These are phyloP conservation scores for Euplexia lucipara DNA, from an alignment of 2,888 invertebrate genomes.

Conservation along the genomic window DNA sequence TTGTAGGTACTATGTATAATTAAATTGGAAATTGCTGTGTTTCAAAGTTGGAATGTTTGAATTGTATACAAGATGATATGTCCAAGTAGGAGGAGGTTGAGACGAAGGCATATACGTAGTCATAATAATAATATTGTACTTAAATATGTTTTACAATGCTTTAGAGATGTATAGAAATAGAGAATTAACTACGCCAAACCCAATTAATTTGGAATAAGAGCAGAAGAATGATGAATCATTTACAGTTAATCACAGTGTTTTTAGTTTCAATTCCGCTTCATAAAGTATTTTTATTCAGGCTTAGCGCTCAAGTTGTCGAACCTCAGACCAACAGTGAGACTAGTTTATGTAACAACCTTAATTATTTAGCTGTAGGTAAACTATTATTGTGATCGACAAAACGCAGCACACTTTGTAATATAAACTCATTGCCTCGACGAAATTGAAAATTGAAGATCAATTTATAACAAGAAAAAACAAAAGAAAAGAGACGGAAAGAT, in stretches of 20 bases:
- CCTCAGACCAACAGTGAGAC: conserved; percentile 32
- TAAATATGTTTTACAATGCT: too few relatives aligned
- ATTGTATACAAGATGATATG: too few relatives aligned
- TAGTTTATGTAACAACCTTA: conserved; percentile 49
- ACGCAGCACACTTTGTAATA: conserved; percentile 32
- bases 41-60: too few relatives aligned
- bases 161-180: too few relatives aligned
- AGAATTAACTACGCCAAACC: too few relatives aligned
- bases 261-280: background rate
- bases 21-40: background rate
- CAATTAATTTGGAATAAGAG: too few relatives aligned
- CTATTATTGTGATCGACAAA: conserved; percentile 32
- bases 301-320: conserved; percentile 42
- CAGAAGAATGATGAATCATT: too few relatives aligned
- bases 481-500: conserved; percentile 12
- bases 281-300: background rate
- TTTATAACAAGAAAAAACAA: conserved; percentile 16
- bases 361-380: conserved; percentile 50
- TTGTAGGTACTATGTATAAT: background rate
- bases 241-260: background rate
- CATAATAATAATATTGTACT: too few relatives aligned
- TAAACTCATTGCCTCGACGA: background rate
- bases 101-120: too few relatives aligned
- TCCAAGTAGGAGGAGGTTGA: too few relatives aligned
- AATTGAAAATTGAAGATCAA: conserved; percentile 4